phyloP scores from a whole-genome alignment of 1,140 invertebrate genomes.

The Formica selysi region DNA sequence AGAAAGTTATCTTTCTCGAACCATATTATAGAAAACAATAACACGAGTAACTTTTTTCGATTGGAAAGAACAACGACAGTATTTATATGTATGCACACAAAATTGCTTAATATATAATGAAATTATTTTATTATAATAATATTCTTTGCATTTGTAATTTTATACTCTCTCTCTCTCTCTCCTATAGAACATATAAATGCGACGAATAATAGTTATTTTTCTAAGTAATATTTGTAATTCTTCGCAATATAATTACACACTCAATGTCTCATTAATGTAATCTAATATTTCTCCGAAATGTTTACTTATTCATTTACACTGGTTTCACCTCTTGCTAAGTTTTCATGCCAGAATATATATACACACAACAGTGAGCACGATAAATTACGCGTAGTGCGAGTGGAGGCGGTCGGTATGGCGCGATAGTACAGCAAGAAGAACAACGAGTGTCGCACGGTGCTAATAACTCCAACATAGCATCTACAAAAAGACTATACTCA shows the following conservation, averaged over 20 bases:
- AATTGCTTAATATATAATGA: background rate
- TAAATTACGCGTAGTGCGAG: slow-evolving; percentile 49
- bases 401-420: slow-evolving; percentile 4
- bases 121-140: background rate
- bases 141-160: background rate
- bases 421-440: slow-evolving; percentile 64
- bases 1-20: background rate
- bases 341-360: slow-evolving; percentile 16
- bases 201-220: background rate
- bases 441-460: slow-evolving; percentile 71
- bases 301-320: slow-evolving; percentile 13
- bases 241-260: background rate
- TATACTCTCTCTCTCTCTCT: background rate
- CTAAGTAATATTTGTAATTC: background rate
- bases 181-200: background rate
- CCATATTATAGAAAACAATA: background rate
- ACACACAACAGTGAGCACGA: slow-evolving; percentile 41
- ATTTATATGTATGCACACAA: background rate
- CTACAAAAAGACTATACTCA: slow-evolving; percentile 70
- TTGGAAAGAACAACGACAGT: background rate
- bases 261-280: slow-evolving; percentile 19
- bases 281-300: slow-evolving; percentile 14
- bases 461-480: slow-evolving; percentile 69
- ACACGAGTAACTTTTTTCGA: background rate
- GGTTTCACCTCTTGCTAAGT: slow-evolving; percentile 23